phyloP scores from a whole-genome alignment of 2,888 invertebrate genomes.

The Apoda limacodes region DNA sequence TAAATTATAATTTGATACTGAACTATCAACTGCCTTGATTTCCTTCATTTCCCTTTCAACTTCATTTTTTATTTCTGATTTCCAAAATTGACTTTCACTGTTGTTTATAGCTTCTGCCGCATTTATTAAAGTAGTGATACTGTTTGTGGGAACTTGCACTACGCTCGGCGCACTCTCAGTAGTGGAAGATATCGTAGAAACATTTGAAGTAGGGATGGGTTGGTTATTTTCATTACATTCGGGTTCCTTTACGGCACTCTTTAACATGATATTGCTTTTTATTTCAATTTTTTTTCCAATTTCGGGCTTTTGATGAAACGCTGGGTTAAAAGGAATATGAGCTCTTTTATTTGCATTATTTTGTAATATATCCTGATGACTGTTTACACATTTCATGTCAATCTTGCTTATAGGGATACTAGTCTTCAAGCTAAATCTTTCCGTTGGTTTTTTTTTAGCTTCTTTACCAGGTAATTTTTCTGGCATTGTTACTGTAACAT shows the following conservation, averaged over 20 bases:
- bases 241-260: conserved; percentile 37
- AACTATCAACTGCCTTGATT: conserved; percentile 18
- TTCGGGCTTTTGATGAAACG: conserved; percentile 28
- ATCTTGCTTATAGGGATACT: conserved; percentile 63
- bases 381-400: conserved; percentile 54
- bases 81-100: conserved; percentile 37
- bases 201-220: conserved; percentile 13
- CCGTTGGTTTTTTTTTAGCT: conserved; percentile 40
- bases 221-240: conserved; percentile 24
- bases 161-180: no score
- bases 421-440: conserved; percentile 56
- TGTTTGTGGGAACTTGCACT: conserved; percentile 30
- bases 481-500: conserved; percentile 36
- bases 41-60: conserved; percentile 29
- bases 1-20: conserved; percentile 14
- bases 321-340: conserved; percentile 26
- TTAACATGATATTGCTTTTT: conserved; percentile 54
- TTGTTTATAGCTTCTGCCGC: conserved; percentile 50
- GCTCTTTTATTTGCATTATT: conserved; percentile 24
- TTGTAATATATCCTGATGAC: conserved; percentile 32
- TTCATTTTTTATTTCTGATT: conserved; percentile 35
- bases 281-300: conserved; percentile 42
- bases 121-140: conserved; percentile 42
- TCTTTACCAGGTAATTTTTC: conserved; percentile 31
- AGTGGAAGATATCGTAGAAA: conserved; percentile 4